A percentile compares a stretch with the other conserved stretches of the same genome.
Evolutionary conservation across 1,140 invertebrate species (phyloP).

Genomic region (Hylaeus anthracinus): DNA sequence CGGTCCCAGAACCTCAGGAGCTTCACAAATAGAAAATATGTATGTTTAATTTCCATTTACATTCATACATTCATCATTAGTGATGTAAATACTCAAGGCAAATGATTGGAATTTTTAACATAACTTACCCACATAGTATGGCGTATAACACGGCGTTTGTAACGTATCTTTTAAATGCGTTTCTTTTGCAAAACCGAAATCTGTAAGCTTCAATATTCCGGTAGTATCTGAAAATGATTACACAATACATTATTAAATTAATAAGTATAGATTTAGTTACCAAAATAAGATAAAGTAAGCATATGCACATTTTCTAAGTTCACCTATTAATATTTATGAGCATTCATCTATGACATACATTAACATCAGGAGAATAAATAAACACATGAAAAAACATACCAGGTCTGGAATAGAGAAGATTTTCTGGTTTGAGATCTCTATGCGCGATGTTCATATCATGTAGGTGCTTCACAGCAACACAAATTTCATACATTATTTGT

Average conservation of each 20-base stretch:
- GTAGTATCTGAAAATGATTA: constrained; percentile 80
- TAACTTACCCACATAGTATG: constrained; percentile 95
- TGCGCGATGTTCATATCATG: constrained; percentile 98
- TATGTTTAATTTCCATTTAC: not conserved
- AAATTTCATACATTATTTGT: constrained; percentile 97
- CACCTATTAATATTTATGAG: not conserved
- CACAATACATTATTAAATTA: not conserved
- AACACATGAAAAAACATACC: constrained; percentile 69
- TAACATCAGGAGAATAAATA: not conserved
- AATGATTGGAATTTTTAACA: not conserved
- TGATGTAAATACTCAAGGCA: not conserved
- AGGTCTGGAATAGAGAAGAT: constrained; percentile 90
- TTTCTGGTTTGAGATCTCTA: constrained; percentile 97
- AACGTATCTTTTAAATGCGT: constrained; percentile 91
- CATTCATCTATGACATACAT: no score
- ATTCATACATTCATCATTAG: constrained; percentile 9
- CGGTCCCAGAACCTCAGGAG: constrained; percentile 97
- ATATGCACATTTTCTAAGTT: not conserved
- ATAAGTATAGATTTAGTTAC: no score
- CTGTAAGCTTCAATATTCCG: constrained; percentile 96
- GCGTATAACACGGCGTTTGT: constrained; percentile 99
- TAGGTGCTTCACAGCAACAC: constrained; percentile 96
- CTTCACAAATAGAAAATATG: constrained; percentile 79
- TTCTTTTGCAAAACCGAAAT: constrained; percentile 99
- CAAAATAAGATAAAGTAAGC: not conserved